These are phyloP conservation scores for Tympanoctomys barrerae DNA, from an alignment of 2,797 vertebrate species.

Conservation along the genomic window DNA sequence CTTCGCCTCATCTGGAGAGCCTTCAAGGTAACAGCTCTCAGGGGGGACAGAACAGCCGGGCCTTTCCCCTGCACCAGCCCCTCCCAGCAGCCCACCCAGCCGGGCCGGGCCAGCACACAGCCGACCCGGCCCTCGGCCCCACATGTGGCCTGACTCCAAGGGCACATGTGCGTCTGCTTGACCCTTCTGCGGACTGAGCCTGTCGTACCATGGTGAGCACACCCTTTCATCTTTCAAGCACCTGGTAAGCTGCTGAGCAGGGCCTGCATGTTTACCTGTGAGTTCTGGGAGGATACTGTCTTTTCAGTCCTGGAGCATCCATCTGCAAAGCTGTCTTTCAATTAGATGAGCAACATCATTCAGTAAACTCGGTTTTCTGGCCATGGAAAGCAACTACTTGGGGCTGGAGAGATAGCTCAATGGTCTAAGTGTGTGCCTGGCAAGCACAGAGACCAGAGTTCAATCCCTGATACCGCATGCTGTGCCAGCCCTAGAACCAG, in stretches of 20 bases:
- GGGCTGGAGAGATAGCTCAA: too few species aligned
- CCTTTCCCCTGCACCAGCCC: neutral
- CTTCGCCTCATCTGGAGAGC: conserved; percentile 71
- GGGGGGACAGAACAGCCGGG: neutral
- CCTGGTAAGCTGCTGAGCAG: neutral
- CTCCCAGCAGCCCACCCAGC: neutral
- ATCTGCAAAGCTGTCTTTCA: neutral
- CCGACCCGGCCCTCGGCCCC: neutral
- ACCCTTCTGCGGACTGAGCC: neutral
- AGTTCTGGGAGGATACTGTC: neutral
- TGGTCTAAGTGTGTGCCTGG: too few species aligned
- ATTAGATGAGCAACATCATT: neutral
- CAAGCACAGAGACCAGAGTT: too few species aligned
- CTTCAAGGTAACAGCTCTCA: conserved; percentile 79
- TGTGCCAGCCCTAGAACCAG: too few species aligned
- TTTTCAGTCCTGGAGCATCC: neutral
- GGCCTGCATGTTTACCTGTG: neutral
- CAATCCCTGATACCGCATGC: too few species aligned
- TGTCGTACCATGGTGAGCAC: neutral
- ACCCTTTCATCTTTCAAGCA: neutral
- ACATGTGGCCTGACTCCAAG: neutral
- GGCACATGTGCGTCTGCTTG: neutral
- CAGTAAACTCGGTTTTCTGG: neutral
- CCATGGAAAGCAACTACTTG: neutral
- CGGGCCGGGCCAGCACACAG: neutral